phyloP scores from a whole-genome alignment of 2,113 vertebrate genomes.

The Formicarius rufipectus region DNA sequence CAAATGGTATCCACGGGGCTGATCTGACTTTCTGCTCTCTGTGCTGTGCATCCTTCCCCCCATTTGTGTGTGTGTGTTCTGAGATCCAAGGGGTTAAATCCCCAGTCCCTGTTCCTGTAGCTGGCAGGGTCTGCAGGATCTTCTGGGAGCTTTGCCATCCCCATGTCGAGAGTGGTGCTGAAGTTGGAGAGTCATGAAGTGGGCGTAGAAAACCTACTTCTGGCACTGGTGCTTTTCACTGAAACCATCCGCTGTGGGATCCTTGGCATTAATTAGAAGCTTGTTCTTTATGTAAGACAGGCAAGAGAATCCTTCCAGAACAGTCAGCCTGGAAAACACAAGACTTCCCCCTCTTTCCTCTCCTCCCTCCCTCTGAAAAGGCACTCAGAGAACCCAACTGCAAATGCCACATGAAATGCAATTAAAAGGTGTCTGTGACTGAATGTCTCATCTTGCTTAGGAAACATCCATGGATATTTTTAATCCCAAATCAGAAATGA shows the following conservation, averaged over 20 bases:
- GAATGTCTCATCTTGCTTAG: background rate
- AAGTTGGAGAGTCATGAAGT: background rate
- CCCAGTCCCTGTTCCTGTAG: fast-evolving
- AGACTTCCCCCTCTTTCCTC: background rate
- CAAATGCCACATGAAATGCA: background rate
- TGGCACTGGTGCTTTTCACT: background rate
- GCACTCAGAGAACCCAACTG: background rate
- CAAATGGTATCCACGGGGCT: background rate
- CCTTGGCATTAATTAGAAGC: background rate
- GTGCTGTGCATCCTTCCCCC: fast-evolving
- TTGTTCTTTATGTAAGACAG: background rate
- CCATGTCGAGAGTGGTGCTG: fast-evolving
- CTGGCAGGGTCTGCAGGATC: background rate
- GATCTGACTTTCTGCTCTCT: background rate
- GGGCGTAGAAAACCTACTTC: background rate
- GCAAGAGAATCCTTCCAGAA: background rate
- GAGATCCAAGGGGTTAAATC: background rate
- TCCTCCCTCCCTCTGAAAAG: background rate
- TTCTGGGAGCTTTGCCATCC: background rate
- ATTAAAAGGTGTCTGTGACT: background rate
- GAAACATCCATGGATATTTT: background rate
- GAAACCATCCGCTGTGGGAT: slow-evolving; percentile 1
- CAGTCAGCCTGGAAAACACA: background rate
- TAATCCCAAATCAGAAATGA: background rate
- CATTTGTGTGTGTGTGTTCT: fast-evolving